phyloP scores from a whole-genome alignment of 2,888 invertebrate species.

The Unio delphinus region DNA sequence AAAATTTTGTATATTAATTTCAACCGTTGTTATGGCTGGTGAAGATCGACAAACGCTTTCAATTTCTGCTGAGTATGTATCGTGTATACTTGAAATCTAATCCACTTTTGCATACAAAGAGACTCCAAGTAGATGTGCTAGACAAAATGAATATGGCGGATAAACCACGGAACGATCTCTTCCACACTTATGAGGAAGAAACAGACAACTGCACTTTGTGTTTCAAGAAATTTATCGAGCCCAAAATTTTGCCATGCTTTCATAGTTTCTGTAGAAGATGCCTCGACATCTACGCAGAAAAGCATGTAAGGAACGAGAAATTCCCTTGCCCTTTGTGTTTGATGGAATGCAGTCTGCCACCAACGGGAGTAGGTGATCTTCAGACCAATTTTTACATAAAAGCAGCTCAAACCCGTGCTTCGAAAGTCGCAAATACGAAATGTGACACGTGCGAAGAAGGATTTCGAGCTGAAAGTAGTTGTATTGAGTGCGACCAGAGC shows the following conservation, averaged over 20 bases:
- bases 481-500: constrained; percentile 43
- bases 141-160: no score
- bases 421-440: constrained; percentile 24
- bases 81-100: no score
- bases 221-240: constrained; percentile 29
- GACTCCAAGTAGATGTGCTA: no score
- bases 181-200: constrained; percentile 15
- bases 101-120: no score
- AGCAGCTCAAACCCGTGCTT: constrained; percentile 32
- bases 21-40: no score
- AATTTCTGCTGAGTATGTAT: no score
- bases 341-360: constrained; percentile 29
- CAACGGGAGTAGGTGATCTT: constrained; percentile 27
- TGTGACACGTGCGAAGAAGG: constrained; percentile 36
- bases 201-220: constrained; percentile 34
- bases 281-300: constrained; percentile 31
- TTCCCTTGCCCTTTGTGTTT: constrained; percentile 41
- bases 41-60: no score
- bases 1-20: no score
- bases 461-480: constrained; percentile 32
- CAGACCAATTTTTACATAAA: constrained; percentile 45
- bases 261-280: constrained; percentile 37
- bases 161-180: no score
- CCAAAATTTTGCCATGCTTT: constrained; percentile 42
- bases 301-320: constrained; percentile 30